These are phyloP conservation scores for Congeria kusceri DNA, from an alignment of 2,888 invertebrate species.

Conservation along the genomic window DNA sequence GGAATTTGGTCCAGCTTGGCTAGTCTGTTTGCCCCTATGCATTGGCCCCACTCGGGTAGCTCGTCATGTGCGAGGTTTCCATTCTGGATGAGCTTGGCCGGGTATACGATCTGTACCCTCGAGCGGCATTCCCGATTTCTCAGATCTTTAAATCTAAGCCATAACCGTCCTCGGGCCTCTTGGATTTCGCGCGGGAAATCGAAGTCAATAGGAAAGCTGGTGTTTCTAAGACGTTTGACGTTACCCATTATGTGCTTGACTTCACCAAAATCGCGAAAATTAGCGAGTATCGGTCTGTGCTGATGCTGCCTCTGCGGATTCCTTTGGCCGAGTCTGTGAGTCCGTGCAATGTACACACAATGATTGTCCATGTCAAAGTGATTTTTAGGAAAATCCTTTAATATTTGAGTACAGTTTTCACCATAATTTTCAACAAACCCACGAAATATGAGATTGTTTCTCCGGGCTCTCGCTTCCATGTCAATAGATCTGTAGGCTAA, in stretches of 20 bases:
- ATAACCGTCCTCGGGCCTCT: constrained; percentile 9
- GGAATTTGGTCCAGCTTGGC: neutral
- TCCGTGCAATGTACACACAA: constrained; percentile 11
- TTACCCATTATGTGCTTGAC: constrained; percentile 21
- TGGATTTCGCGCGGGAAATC: constrained; percentile 18
- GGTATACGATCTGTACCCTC: neutral
- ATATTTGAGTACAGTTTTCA: neutral
- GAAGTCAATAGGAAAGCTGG: constrained; percentile 13
- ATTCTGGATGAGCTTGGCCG: neutral
- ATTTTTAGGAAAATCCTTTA: neutral
- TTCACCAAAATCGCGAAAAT: constrained; percentile 11
- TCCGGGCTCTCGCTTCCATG: neutral
- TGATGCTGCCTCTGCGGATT: neutral
- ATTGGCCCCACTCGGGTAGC: neutral
- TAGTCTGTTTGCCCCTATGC: neutral
- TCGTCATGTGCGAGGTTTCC: neutral
- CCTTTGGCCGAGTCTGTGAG: constrained; percentile 17
- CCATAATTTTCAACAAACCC: neutral
- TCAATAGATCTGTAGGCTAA: neutral
- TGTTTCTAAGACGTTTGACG: neutral
- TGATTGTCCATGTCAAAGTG: constrained; percentile 3
- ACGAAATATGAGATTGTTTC: neutral
- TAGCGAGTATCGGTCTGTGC: constrained; percentile 8
- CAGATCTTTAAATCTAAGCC: constrained; percentile 8
- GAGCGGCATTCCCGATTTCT: neutral